A percentile compares a stretch with the other conserved stretches of the same genome.
phyloP scores from a whole-genome alignment of 2,888 invertebrate genomes.

The Drosophila lutescens region DNA sequence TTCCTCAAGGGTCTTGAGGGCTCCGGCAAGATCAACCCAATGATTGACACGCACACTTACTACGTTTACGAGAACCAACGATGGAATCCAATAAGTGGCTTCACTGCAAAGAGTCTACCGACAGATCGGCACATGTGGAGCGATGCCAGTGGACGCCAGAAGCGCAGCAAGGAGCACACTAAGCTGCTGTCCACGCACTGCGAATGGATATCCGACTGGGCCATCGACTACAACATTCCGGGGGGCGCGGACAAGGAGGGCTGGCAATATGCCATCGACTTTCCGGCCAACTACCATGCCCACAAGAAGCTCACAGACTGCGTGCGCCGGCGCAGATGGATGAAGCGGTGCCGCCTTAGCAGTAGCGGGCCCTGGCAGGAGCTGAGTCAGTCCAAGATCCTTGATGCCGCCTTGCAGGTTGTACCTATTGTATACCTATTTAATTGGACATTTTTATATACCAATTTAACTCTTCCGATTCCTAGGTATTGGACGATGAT shows the following conservation, averaged over 20 bases:
- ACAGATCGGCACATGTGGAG: constrained; percentile 97
- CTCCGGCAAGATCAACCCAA: constrained; percentile 88
- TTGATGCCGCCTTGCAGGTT: constrained; percentile 91
- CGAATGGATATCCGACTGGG: constrained; percentile 96
- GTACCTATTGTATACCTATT: no score
- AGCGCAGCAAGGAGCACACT: constrained; percentile 93
- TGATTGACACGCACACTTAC: constrained; percentile 94
- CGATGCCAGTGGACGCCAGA: constrained; percentile 92
- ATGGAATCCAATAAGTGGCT: constrained; percentile 96
- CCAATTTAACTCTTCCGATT: neutral
- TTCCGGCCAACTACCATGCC: constrained; percentile 93
- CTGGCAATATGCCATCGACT: constrained; percentile 98
- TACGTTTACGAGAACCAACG: constrained; percentile 97
- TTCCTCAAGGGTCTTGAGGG: constrained; percentile 88
- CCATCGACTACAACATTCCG: constrained; percentile 94
- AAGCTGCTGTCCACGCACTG: constrained; percentile 94
- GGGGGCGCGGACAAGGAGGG: constrained; percentile 96
- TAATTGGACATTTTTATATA: fast-evolving
- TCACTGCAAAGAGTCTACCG: constrained; percentile 93
- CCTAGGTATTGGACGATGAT: constrained; percentile 84
- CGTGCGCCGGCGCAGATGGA: constrained; percentile 93
- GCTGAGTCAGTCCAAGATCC: constrained; percentile 92
- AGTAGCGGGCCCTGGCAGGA: constrained; percentile 95
- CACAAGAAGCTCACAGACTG: constrained; percentile 95
- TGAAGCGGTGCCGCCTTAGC: constrained; percentile 91